These are phyloP conservation scores for Drosophila tsacasi DNA, from an alignment of 1,140 invertebrate genomes.

Conservation along the genomic window DNA sequence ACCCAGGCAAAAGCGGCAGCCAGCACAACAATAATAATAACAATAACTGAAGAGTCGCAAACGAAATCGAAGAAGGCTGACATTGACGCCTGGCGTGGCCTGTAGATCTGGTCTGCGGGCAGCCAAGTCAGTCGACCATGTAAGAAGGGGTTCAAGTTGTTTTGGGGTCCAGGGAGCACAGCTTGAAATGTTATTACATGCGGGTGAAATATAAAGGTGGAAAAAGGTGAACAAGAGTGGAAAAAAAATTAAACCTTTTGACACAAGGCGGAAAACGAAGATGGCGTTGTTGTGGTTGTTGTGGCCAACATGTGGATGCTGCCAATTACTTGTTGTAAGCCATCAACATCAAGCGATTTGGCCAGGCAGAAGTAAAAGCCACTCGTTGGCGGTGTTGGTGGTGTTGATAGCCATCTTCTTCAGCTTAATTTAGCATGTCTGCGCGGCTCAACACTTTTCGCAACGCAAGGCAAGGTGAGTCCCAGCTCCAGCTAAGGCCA, in stretches of 20 bases:
- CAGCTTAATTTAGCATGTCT: slow-evolving; percentile 85
- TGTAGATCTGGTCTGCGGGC: slow-evolving; percentile 30
- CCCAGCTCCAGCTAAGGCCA: slow-evolving; percentile 6
- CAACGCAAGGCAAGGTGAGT: slow-evolving; percentile 5
- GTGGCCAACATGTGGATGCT: slow-evolving; percentile 74
- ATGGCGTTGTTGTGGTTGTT: slow-evolving; percentile 56
- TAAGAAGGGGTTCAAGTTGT: slow-evolving; percentile 67
- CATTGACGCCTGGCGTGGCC: slow-evolving; percentile 65
- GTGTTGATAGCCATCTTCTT: slow-evolving; percentile 85
- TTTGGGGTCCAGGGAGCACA: slow-evolving; percentile 68
- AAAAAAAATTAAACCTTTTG: slow-evolving; percentile 81
- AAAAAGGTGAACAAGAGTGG: slow-evolving; percentile 22
- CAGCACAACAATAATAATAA: slow-evolving; percentile 60
- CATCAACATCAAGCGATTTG: slow-evolving; percentile 84
- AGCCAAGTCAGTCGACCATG: slow-evolving; percentile 61
- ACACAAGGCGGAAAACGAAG: slow-evolving; percentile 72
- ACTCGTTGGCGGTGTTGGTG: slow-evolving; percentile 64
- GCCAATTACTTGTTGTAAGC: slow-evolving; percentile 84
- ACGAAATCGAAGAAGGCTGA: slow-evolving; percentile 71
- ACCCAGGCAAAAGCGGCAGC: slow-evolving; percentile 54
- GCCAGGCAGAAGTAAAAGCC: slow-evolving; percentile 62
- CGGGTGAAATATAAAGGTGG: slow-evolving; percentile 40
- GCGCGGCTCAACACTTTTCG: slow-evolving; percentile 82
- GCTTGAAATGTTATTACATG: slow-evolving; percentile 81
- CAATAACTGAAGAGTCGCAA: slow-evolving; percentile 63